Evolutionary conservation across 2,888 invertebrate genomes (phyloP).

Genomic region (Sarcophaga caerulescens): DNA sequence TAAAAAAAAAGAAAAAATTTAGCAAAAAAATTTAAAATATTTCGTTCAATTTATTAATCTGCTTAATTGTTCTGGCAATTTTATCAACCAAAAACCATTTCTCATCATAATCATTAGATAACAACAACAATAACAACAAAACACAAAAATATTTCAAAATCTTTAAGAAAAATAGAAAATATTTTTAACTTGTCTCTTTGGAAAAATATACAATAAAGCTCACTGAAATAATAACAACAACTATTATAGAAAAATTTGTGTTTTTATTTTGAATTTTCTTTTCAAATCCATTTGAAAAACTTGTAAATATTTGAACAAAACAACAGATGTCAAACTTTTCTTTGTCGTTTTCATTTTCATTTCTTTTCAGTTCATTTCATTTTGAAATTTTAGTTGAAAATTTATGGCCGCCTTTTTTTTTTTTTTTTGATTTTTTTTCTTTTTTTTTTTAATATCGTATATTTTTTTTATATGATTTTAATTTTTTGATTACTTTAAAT

Average conservation of each 20-base stretch:
- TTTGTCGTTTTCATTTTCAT: not conserved
- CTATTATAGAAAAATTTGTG: constrained; percentile 1
- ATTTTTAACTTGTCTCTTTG: not conserved
- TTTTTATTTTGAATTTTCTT: constrained; percentile 6
- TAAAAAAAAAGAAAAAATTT: constrained; percentile 4
- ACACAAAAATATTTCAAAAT: constrained; percentile 24
- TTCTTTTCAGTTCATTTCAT: constrained; percentile 15
- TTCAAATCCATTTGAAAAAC: constrained; percentile 39
- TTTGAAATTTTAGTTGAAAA: constrained; percentile 23
- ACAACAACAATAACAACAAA: not conserved
- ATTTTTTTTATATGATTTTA: constrained; percentile 57
- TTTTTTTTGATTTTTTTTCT: constrained; percentile 19
- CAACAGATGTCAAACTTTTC: constrained; percentile 61
- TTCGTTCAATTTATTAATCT: constrained; percentile 55
- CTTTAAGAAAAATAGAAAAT: not conserved
- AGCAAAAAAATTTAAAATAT: constrained; percentile 52
- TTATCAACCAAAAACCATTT: constrained; percentile 24
- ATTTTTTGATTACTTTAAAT: constrained; percentile 47
- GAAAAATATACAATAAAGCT: constrained; percentile 12
- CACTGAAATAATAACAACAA: too few relatives aligned
- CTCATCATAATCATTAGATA: constrained; percentile 34
- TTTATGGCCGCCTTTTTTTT: constrained; percentile 7
- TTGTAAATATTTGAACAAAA: constrained; percentile 53
- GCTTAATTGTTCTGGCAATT: constrained; percentile 59
- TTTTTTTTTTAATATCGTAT: constrained; percentile 14